phyloP scores from a whole-genome alignment of 2,797 vertebrate species.

The Alca torda region DNA sequence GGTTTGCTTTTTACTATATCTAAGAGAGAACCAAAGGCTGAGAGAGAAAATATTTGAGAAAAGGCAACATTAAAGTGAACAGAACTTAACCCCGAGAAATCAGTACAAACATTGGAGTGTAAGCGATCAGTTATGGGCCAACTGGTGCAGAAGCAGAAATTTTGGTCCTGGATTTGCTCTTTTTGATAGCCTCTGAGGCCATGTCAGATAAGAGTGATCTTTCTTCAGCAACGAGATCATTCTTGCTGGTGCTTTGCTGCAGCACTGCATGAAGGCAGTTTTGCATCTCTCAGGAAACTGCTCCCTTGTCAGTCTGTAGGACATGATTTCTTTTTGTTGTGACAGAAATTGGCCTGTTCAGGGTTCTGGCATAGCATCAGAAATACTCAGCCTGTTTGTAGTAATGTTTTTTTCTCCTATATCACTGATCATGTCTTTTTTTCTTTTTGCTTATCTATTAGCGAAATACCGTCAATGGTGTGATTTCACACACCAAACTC shows the following conservation, averaged over 20 bases:
- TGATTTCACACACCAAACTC: neutral
- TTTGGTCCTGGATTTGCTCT: neutral
- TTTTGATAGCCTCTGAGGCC: neutral
- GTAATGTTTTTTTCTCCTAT: rapidly evolving
- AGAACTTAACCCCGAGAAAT: neutral
- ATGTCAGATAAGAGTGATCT: neutral
- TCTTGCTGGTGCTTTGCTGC: neutral
- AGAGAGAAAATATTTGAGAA: neutral
- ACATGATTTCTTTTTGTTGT: neutral
- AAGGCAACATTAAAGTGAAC: neutral
- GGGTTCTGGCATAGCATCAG: neutral
- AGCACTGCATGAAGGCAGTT: neutral
- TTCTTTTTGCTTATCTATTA: neutral
- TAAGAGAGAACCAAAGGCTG: neutral
- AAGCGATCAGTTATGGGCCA: neutral
- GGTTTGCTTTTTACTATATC: neutral
- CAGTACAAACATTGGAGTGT: neutral
- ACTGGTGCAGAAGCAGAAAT: neutral
- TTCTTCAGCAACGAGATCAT: neutral
- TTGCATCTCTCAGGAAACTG: neutral
- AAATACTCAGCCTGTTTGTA: neutral
- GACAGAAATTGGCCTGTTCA: neutral
- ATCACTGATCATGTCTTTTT: neutral
- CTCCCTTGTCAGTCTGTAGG: neutral
- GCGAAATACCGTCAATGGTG: neutral